These are phyloP conservation scores for Tetanocera ferruginea DNA, from an alignment of 2,888 invertebrate species.

Conservation along the genomic window DNA sequence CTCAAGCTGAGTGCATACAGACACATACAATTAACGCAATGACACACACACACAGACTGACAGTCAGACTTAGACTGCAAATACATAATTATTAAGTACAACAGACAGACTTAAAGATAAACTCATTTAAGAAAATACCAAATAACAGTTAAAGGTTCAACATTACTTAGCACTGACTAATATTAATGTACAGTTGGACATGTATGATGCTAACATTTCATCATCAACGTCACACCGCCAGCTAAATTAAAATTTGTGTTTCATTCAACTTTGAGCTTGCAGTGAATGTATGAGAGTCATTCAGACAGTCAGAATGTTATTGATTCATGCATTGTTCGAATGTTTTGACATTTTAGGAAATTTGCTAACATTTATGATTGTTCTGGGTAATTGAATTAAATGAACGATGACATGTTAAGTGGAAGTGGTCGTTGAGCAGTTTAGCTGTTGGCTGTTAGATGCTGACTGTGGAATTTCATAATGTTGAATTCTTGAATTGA, in stretches of 20 bases:
- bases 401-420: neutral
- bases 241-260: neutral
- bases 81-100: too few relatives aligned
- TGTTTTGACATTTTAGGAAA: neutral
- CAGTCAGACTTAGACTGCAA: too few relatives aligned
- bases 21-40: neutral
- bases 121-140: neutral
- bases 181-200: too few relatives aligned
- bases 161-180: neutral
- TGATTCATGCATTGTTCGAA: neutral
- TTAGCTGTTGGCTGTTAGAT: too few relatives aligned
- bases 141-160: neutral
- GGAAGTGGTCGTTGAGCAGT: too few relatives aligned
- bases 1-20: neutral
- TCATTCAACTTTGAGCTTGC: neutral
- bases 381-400: neutral
- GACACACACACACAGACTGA: too few relatives aligned
- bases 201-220: neutral
- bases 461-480: too few relatives aligned
- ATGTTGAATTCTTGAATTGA: too few relatives aligned
- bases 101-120: too few relatives aligned
- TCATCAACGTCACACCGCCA: neutral
- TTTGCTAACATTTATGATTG: neutral
- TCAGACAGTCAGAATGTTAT: neutral
- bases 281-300: neutral